Conservation (phyloP, 2,888 invertebrate species). For the Erynnis tages region DNA sequence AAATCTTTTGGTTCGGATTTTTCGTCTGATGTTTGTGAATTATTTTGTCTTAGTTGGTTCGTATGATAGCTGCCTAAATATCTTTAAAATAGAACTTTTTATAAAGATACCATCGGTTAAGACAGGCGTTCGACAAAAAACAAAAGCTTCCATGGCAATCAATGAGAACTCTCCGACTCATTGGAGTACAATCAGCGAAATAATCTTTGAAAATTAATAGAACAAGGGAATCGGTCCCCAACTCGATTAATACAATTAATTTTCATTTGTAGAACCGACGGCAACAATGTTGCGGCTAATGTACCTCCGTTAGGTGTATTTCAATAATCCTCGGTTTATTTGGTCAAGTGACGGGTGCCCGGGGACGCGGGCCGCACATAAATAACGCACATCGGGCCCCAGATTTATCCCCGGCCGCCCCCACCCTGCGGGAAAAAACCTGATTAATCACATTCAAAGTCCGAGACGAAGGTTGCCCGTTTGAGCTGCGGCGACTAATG, state of each 20-base stretch:
- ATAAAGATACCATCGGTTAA: too few species aligned
- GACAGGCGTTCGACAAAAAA: too few species aligned
- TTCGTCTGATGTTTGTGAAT: too few species aligned
- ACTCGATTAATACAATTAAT: neutral
- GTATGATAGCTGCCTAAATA: too few species aligned
- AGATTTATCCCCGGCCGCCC: conserved; percentile 49
- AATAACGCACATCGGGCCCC: conserved; percentile 44
- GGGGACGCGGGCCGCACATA: conserved; percentile 39
- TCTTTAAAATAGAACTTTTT: too few species aligned
- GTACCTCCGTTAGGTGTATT: conserved; percentile 20
- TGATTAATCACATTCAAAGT: conserved; percentile 69
- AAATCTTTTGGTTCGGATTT: too few species aligned
- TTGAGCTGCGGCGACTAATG: conserved; percentile 11
- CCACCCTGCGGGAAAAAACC: conserved; percentile 50
- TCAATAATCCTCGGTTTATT: conserved; percentile 27
- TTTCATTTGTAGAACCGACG: neutral
- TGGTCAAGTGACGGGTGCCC: conserved; percentile 21
- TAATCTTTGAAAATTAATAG: too few species aligned
- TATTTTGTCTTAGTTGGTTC: too few species aligned
- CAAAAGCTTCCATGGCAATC: too few species aligned
- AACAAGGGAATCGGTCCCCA: neutral
- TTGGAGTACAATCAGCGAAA: too few species aligned
- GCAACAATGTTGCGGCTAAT: neutral
- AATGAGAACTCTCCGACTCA: too few species aligned
- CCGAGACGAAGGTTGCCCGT: conserved; percentile 52